Evolutionary conservation across 2,113 vertebrate genomes (phyloP).

Genomic region (Xyrauchen texanus): DNA sequence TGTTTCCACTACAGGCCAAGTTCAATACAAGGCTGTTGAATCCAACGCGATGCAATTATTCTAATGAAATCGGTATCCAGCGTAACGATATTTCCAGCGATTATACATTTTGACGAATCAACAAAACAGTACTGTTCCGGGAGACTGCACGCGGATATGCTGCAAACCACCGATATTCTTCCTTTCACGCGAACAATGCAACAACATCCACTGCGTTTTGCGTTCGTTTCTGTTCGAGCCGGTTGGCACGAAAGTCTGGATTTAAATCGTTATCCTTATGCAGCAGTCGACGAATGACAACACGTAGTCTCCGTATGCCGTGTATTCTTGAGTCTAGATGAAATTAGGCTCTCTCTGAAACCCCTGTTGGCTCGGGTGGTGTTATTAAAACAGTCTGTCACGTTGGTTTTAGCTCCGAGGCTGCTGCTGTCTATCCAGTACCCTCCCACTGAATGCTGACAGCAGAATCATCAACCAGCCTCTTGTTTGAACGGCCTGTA

Average conservation of each 20-base stretch:
- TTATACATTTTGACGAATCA: slow-evolving; percentile 9
- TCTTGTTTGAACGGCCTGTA: neutral
- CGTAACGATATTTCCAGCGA: slow-evolving; percentile 10
- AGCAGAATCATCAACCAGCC: slow-evolving; percentile 8
- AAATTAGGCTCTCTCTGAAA: neutral
- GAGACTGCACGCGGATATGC: neutral
- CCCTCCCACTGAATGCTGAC: slow-evolving; percentile 43
- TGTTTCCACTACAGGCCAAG: slow-evolving; percentile 27
- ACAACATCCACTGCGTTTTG: slow-evolving; percentile 36
- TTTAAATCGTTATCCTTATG: neutral
- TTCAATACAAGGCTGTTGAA: neutral
- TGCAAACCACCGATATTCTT: slow-evolving; percentile 12
- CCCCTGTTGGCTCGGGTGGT: slow-evolving; percentile 24
- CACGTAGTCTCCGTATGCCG: neutral
- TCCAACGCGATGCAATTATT: neutral
- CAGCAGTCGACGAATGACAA: neutral
- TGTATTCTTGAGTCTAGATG: neutral
- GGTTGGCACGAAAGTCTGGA: neutral
- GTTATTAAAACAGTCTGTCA: slow-evolving; percentile 43
- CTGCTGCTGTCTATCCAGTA: slow-evolving; percentile 5
- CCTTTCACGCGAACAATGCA: slow-evolving; percentile 37
- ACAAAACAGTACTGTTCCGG: slow-evolving; percentile 19
- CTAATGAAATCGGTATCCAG: slow-evolving; percentile 19
- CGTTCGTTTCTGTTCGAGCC: neutral
- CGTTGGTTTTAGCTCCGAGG: slow-evolving; percentile 47